Evolutionary conservation across 2,113 vertebrate genomes (phyloP).

Genomic region (Phalacrocorax aristotelis): DNA sequence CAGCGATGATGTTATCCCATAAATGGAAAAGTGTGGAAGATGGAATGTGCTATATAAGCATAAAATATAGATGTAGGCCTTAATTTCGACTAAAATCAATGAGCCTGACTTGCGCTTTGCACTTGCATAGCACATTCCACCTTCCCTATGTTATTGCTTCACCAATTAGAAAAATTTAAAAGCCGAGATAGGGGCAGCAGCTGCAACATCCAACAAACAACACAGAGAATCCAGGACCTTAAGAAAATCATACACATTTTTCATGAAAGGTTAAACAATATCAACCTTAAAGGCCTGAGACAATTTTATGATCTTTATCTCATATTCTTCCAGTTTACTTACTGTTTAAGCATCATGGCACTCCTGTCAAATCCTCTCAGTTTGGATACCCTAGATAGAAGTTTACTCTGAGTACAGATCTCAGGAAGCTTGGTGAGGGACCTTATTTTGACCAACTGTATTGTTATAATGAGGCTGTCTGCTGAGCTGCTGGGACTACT

Average conservation of each 20-base stretch:
- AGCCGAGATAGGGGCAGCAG: background rate
- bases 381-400: background rate
- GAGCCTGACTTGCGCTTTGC: background rate
- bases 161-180: slow-evolving; percentile 61
- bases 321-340: background rate
- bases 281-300: background rate
- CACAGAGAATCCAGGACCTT: background rate
- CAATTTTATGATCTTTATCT: background rate
- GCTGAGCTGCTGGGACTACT: background rate
- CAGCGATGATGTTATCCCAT: slow-evolving; percentile 15
- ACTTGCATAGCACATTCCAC: background rate
- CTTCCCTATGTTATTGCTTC: background rate
- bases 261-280: background rate
- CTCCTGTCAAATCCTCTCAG: background rate
- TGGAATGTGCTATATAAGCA: slow-evolving; percentile 34
- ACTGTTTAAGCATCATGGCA: background rate
- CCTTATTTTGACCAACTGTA: background rate
- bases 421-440: background rate
- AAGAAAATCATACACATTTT: background rate
- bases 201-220: background rate
- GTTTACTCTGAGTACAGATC: background rate
- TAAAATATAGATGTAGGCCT: slow-evolving; percentile 35
- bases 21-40: slow-evolving; percentile 55
- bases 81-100: slow-evolving; percentile 45
- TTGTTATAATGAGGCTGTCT: background rate